Evolutionary conservation across 2,113 vertebrate species (phyloP).

Genomic region (Oryzias woworae): DNA sequence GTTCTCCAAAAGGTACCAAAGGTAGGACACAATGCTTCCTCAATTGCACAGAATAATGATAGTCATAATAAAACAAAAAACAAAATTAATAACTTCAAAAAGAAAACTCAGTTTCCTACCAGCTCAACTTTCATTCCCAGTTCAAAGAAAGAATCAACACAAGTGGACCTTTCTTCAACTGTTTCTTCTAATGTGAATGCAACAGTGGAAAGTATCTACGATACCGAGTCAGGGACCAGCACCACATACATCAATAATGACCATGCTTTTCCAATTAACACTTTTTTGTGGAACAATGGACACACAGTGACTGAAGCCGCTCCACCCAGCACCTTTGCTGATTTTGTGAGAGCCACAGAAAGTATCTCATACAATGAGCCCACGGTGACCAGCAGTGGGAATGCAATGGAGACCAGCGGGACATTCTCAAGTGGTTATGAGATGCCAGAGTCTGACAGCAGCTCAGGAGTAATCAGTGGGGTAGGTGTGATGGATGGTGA

Average conservation of each 20-base stretch:
- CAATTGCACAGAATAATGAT: conserved; percentile 19
- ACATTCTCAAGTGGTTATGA: conserved; percentile 46
- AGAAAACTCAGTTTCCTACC: conserved; percentile 23
- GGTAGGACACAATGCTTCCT: conserved; percentile 10
- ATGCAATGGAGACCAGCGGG: conserved; percentile 38
- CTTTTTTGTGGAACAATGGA: conserved; percentile 30
- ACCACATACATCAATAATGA: conserved; percentile 27
- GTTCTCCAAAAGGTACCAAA: conserved; percentile 34
- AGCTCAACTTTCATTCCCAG: conserved; percentile 16
- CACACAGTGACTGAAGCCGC: neutral
- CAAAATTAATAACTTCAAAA: conserved; percentile 39
- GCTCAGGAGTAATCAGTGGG: conserved; percentile 33
- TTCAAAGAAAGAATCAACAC: conserved; percentile 11
- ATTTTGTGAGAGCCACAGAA: conserved; percentile 20
- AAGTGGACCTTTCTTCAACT: conserved; percentile 24
- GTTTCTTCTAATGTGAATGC: conserved; percentile 12
- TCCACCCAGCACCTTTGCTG: conserved; percentile 16
- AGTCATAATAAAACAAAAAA: conserved; percentile 21
- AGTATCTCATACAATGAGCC: conserved; percentile 19
- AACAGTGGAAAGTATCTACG: conserved; percentile 26
- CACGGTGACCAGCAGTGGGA: conserved; percentile 26
- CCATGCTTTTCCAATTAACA: conserved; percentile 17
- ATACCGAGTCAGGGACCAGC: conserved; percentile 26
- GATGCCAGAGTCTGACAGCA: conserved; percentile 30
- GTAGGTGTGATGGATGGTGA: conserved; percentile 47